These are phyloP conservation scores for Pilophorus perplexus DNA, from an alignment of 2,888 invertebrate species.

Conservation along the genomic window DNA sequence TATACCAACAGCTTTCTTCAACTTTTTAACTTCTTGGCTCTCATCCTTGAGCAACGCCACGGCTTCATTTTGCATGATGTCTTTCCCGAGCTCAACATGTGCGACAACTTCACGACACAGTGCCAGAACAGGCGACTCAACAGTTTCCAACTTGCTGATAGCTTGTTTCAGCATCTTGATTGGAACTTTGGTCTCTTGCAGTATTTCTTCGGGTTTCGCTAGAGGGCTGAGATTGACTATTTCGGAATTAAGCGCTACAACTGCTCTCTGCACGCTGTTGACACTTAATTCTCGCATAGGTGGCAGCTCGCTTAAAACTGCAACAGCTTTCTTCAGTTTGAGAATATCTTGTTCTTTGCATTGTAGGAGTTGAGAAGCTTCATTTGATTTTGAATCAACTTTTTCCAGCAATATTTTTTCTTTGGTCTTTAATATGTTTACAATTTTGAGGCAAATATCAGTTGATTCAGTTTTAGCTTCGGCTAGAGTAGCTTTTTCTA, in stretches of 20 bases:
- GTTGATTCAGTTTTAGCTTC: slow-evolving; percentile 6
- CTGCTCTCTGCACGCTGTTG: not conserved
- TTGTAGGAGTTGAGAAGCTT: not conserved
- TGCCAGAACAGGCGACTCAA: not conserved
- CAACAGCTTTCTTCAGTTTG: slow-evolving; percentile 7
- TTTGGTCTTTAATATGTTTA: slow-evolving; percentile 1
- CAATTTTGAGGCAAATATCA: slow-evolving; percentile 1
- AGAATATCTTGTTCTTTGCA: slow-evolving; percentile 10
- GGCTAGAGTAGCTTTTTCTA: not conserved
- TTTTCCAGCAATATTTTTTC: not conserved
- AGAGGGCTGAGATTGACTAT: slow-evolving; percentile 9
- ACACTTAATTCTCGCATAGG: not conserved
- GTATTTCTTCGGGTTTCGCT: slow-evolving; percentile 22
- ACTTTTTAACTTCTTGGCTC: slow-evolving; percentile 8
- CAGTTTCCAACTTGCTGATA: not conserved
- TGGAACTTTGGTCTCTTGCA: not conserved
- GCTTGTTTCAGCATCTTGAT: slow-evolving; percentile 18
- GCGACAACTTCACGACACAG: slow-evolving; percentile 12
- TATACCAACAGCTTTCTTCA: slow-evolving; percentile 20
- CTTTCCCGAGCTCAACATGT: not conserved
- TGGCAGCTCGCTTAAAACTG: not conserved
- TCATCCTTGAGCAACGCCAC: slow-evolving; percentile 13
- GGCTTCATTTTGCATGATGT: not conserved
- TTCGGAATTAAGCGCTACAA: not conserved
- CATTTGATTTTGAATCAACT: slow-evolving; percentile 1